Base-by-base conservation (phyloP, 2,113 vertebrate genomes). In the Hepsetus odoe region DNA sequence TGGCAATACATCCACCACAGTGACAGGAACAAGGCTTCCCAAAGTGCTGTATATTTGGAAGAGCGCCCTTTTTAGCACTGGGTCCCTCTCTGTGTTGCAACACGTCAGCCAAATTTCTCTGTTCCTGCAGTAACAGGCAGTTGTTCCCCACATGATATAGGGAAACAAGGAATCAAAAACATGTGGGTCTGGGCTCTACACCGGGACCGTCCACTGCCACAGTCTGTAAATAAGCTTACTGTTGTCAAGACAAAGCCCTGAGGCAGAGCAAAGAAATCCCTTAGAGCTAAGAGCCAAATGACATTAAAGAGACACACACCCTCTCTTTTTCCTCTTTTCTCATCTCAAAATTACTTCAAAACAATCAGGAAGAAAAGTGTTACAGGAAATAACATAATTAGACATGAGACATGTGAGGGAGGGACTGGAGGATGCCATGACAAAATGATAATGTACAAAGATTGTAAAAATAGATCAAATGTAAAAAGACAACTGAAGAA, bases 141-240 rank as follows among this genome's bases (percentile, higher is more conserved):
- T n/a, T n/a, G n/a, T n/a, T n/a, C n/a, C n/a, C n/a, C n/a, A n/a
- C n/a, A n/a, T n/a, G n/a, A n/a, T n/a, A n/a, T n/a, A n/a, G n/a
- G n/a, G n/a, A n/a, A n/a, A n/a, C n/a, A n/a, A n/a, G n/a, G n/a
- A n/a, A n/a, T n/a, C n/a, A n/a, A n/a, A n/a, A n/a, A n/a, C n/a
- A n/a, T 56, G 56, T 76, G 53, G 33, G 20, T 75, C 16, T 69
- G 46, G 11, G 56, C 62, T 71, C 26, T 66, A n/a, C n/a, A n/a
- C n/a, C 72, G 44, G 40, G 56, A 55, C 28, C 30, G 14, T 64
- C 58, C 72, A 79, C 53, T 32, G 68, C 76, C 58, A 76, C 59
- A n/a, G 22, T 71, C 30, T 38, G 61, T 72, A 83, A 80, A 83
- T 76, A n/a, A n/a, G 82, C 76, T 83, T 83, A 72, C 51, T 72